These are phyloP conservation scores for Agonum fuliginosum DNA, from an alignment of 2,888 invertebrate species.

Conservation along the genomic window DNA sequence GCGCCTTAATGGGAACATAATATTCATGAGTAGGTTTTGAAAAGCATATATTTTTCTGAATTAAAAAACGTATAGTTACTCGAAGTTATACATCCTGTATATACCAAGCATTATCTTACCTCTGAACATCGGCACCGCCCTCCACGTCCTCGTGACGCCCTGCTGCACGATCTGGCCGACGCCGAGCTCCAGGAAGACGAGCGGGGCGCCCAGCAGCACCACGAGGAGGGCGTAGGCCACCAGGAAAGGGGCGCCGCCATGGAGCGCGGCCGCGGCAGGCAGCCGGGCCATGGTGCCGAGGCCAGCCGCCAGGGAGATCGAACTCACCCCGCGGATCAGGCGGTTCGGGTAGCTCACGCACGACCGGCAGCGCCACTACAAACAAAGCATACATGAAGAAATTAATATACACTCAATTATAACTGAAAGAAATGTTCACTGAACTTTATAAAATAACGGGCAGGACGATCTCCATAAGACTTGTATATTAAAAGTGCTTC, in stretches of 20 bases:
- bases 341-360: slow-evolving; percentile 70
- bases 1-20: too few species aligned
- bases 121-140: slow-evolving; percentile 80
- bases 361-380: slow-evolving; percentile 62
- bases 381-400: background rate
- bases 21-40: too few species aligned
- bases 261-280: slow-evolving; percentile 76
- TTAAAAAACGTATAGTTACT: too few species aligned
- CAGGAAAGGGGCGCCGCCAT: slow-evolving; percentile 78
- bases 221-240: slow-evolving; percentile 74
- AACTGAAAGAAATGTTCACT: background rate
- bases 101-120: too few species aligned
- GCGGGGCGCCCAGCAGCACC: slow-evolving; percentile 75
- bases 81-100: too few species aligned
- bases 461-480: too few species aligned
- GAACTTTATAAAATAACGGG: too few species aligned
- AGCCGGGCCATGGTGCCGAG: slow-evolving; percentile 77
- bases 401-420: background rate
- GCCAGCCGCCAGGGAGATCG: slow-evolving; percentile 76
- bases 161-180: slow-evolving; percentile 80
- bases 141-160: slow-evolving; percentile 79
- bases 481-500: too few species aligned
- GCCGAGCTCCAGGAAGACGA: slow-evolving; percentile 78
- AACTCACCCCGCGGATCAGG: slow-evolving; percentile 73
- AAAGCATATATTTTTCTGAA: too few species aligned